A percentile compares a stretch with the other conserved stretches of the same genome.
phyloP scores from a whole-genome alignment of 2,797 vertebrate species.

The Novumbra hubbsi region DNA sequence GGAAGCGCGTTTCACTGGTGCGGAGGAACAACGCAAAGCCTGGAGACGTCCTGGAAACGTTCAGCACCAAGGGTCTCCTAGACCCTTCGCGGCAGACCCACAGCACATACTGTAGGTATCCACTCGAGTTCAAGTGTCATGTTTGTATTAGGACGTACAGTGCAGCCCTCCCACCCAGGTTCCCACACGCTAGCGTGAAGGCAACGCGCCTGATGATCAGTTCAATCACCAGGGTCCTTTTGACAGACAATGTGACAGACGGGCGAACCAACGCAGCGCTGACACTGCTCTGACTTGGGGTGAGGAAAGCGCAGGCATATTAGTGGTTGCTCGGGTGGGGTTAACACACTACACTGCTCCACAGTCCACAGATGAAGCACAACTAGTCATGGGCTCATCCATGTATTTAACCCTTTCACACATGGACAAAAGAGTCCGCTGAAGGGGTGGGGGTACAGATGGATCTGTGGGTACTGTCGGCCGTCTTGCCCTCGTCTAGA shows the following conservation, averaged over 20 bases:
- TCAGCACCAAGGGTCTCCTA: neutral
- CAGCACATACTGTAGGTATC: neutral
- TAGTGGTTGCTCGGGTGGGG: slow-evolving; percentile 38
- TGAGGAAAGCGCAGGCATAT: slow-evolving; percentile 29
- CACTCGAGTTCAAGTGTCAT: no score
- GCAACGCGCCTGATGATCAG: no score
- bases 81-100: neutral
- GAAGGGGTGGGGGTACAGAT: slow-evolving; percentile 44
- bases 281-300: slow-evolving; percentile 46
- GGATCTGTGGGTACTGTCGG: slow-evolving; percentile 27
- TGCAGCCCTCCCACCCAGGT: no score
- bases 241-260: neutral
- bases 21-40: slow-evolving; percentile 28
- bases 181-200: no score
- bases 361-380: slow-evolving; percentile 65
- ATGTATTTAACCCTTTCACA: slow-evolving; percentile 69
- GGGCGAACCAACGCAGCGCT: slow-evolving; percentile 20
- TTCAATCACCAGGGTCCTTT: neutral
- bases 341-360: slow-evolving; percentile 58
- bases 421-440: slow-evolving; percentile 53
- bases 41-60: slow-evolving; percentile 16
- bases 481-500: neutral
- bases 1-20: slow-evolving; percentile 57
- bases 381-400: slow-evolving; percentile 61
- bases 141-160: no score